Conservation (phyloP, 1,140 invertebrate genomes). For the Argopecten irradians region DNA sequence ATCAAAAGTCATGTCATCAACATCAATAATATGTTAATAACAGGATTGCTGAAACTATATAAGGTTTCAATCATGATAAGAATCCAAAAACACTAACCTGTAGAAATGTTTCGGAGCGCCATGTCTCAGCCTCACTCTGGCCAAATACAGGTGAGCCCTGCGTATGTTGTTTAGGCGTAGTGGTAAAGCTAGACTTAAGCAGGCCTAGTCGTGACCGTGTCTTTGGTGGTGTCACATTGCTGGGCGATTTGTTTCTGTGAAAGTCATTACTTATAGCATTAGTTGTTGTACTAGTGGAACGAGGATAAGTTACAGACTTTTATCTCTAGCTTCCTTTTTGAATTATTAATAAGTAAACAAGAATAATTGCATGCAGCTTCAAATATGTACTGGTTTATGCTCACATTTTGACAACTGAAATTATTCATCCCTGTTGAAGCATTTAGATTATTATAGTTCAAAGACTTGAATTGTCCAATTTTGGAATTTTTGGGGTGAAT, state of each 20-base stretch:
- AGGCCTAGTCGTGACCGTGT: slow-evolving; percentile 47
- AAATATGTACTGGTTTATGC: too few species aligned
- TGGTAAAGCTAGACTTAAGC: slow-evolving; percentile 59
- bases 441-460: too few species aligned
- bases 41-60: too few species aligned
- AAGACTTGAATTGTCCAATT: neutral
- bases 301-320: neutral
- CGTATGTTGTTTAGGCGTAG: slow-evolving; percentile 61
- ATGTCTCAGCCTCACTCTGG: slow-evolving; percentile 63
- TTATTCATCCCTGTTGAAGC: neutral
- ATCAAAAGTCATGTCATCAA: too few species aligned
- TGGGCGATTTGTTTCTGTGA: slow-evolving; percentile 6
- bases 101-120: slow-evolving; percentile 63
- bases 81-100: slow-evolving; percentile 55
- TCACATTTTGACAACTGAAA: too few species aligned
- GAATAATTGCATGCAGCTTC: too few species aligned
- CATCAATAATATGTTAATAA: too few species aligned
- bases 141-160: slow-evolving; percentile 63
- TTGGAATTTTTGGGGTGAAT: neutral
- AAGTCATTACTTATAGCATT: neutral
- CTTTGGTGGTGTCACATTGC: neutral
- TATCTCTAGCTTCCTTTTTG: neutral
- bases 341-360: too few species aligned
- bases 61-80: too few species aligned
- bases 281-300: neutral